A percentile compares a stretch with the other conserved stretches of the same genome.
Evolutionary conservation across 2,888 invertebrate genomes (phyloP).

Genomic region (Chrysina gloriosa): DNA sequence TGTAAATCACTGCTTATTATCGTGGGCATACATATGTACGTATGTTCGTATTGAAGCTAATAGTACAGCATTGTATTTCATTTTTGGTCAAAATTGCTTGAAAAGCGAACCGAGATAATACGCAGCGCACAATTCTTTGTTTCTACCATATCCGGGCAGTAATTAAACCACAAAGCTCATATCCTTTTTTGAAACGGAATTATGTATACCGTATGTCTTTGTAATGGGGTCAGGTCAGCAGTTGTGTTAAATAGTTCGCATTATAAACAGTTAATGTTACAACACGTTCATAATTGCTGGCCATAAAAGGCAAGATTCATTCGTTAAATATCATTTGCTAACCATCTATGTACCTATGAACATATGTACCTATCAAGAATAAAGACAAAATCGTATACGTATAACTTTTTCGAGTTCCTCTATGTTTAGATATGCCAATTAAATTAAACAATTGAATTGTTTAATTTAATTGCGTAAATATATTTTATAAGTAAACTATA

Average conservation of each 20-base stretch:
- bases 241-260: conserved; percentile 32
- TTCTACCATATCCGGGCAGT: not conserved
- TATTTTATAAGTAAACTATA: not conserved
- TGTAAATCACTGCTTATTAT: no score
- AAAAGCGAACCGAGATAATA: not conserved
- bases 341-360: conserved; percentile 8
- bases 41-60: not conserved
- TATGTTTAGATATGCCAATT: not conserved
- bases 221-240: conserved; percentile 31
- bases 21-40: no score
- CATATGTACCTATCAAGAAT: no score
- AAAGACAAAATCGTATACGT: conserved; percentile 1
- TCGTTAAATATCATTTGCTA: conserved; percentile 23
- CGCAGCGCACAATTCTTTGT: not conserved
- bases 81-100: not conserved
- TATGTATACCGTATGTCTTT: conserved; percentile 24
- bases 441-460: not conserved
- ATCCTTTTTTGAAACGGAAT: conserved; percentile 27
- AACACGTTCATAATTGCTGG: conserved; percentile 30
- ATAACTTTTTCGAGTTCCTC: not conserved
- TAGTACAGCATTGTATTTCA: not conserved
- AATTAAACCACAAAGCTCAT: conserved; percentile 17
- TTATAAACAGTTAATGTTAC: conserved; percentile 33
- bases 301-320: conserved; percentile 34
- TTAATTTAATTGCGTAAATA: conserved; percentile 6